Evolutionary conservation across 2,113 vertebrate genomes (phyloP).

Genomic region (Vulpes ferrilata): DNA sequence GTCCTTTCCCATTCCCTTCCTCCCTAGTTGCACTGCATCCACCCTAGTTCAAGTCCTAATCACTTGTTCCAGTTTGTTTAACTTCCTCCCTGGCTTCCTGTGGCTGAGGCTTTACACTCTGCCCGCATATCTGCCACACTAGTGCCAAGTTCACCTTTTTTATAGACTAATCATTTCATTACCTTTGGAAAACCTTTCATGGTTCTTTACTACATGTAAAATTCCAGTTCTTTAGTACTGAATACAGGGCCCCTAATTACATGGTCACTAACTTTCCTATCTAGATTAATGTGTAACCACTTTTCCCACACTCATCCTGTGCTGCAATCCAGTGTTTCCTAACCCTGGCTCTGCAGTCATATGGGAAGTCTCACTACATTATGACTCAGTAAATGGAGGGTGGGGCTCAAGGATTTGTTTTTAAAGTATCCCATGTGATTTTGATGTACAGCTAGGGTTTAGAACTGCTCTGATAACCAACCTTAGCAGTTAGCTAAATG

Average conservation of each 20-base stretch:
- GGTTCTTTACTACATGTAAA: neutral
- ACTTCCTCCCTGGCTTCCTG: neutral
- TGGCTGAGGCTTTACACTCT: neutral
- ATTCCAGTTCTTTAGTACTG: neutral
- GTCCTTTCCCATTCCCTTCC: neutral
- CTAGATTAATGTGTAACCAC: neutral
- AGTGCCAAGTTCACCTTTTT: neutral
- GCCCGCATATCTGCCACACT: neutral
- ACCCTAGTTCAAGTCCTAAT: neutral
- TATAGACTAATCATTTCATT: neutral
- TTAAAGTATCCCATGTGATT: neutral
- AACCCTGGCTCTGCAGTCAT: neutral
- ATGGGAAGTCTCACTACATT: neutral
- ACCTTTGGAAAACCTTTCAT: neutral
- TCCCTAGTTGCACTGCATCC: neutral
- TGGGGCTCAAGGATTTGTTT: neutral
- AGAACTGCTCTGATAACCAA: neutral
- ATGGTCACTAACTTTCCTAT: neutral
- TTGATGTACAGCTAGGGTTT: neutral
- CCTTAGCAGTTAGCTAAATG: neutral
- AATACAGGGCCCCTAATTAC: neutral
- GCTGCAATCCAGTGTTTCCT: neutral
- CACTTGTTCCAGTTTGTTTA: neutral
- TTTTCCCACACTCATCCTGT: neutral
- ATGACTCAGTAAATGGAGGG: constrained; percentile 23